These are phyloP conservation scores for Alsophila aescularia DNA, from an alignment of 2,888 invertebrate genomes.

Conservation along the genomic window DNA sequence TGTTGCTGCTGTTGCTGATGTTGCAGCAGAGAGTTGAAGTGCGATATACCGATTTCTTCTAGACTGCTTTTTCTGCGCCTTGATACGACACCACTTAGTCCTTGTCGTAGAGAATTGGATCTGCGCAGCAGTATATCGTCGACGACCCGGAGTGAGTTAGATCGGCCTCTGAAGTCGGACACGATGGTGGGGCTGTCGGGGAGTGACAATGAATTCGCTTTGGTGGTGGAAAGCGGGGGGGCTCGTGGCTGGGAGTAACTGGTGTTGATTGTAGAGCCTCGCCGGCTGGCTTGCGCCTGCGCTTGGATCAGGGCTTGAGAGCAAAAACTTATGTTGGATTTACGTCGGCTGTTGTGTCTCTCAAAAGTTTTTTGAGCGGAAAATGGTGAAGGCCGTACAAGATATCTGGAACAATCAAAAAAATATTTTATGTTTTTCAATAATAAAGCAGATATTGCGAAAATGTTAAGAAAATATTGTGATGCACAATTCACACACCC, in stretches of 20 bases:
- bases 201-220: slow-evolving; percentile 94
- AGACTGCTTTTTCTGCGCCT: slow-evolving; percentile 92
- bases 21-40: slow-evolving; percentile 88
- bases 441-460: neutral
- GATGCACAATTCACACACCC: too few relatives aligned
- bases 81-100: slow-evolving; percentile 87
- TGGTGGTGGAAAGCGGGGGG: slow-evolving; percentile 91
- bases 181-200: slow-evolving; percentile 95
- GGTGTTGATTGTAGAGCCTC: slow-evolving; percentile 88
- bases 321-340: slow-evolving; percentile 96
- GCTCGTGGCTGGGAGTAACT: slow-evolving; percentile 87
- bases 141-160: slow-evolving; percentile 93
- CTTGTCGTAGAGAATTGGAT: slow-evolving; percentile 93
- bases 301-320: slow-evolving; percentile 89
- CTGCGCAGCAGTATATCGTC: slow-evolving; percentile 93
- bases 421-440: neutral
- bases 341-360: slow-evolving; percentile 94
- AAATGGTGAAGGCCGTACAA: slow-evolving; percentile 97
- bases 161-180: slow-evolving; percentile 91
- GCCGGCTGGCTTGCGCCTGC: slow-evolving; percentile 80
- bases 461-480: neutral
- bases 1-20: slow-evolving; percentile 82
- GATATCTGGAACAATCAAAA: slow-evolving; percentile 86
- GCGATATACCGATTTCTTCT: slow-evolving; percentile 93
- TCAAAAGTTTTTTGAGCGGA: slow-evolving; percentile 98